Evolutionary conservation across 2,113 vertebrate genomes (phyloP).

Genomic region (zebrafish (Danio rerio)): GRCz12tu NC_133185.1:18899001-18899500

Average conservation of each 20-base stretch:
- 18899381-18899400: not conserved
- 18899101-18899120: too few species aligned
- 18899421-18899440: not conserved
- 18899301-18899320: not conserved
- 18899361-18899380: not conserved
- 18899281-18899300: not conserved
- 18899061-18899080: too few species aligned
- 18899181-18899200: not conserved
- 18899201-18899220: not conserved
- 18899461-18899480: not conserved
- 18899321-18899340: not conserved
- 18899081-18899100: too few species aligned
- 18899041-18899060: too few species aligned
- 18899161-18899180: too few species aligned
- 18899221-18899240: not conserved
- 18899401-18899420: not conserved
- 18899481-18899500: not conserved
- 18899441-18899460: not conserved
- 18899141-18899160: too few species aligned
- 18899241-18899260: not conserved
- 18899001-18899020: too few species aligned
- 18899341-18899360: not conserved
- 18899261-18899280: not conserved
- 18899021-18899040: too few species aligned
- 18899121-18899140: too few species aligned